Evolutionary conservation across 30 jellyfish, hydroid and myxozoan genomes (phyloP).

Genomic region (Chironex yamaguchii): DNA sequence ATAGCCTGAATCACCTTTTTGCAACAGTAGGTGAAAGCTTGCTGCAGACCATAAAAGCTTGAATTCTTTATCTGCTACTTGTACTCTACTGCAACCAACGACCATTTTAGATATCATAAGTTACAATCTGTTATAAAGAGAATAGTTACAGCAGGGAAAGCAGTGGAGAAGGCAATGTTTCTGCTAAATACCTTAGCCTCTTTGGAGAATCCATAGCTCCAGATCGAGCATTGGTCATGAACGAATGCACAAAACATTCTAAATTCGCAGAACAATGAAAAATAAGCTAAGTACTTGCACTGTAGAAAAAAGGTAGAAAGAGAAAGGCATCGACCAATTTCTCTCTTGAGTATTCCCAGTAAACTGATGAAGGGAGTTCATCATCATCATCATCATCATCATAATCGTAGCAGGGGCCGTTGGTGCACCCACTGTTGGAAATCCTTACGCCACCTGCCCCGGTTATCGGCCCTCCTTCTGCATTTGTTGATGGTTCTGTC

Average conservation of each 20-base stretch:
- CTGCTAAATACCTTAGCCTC: neutral
- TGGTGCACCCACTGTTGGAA: no score
- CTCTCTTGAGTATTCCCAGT: no score
- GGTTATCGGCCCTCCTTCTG: no score
- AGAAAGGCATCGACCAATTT: no score
- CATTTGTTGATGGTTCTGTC: no score
- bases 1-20: slow-evolving; percentile 25
- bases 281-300: slow-evolving; percentile 21
- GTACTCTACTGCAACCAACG: no score
- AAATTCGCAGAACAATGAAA: slow-evolving; percentile 45
- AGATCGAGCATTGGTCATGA: slow-evolving; percentile 17
- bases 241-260: slow-evolving; percentile 1
- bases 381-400: no score
- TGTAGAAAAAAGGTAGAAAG: slow-evolving; percentile 20
- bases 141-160: slow-evolving; percentile 44
- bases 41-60: slow-evolving; percentile 29
- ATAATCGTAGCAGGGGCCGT: no score
- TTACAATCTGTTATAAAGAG: no score
- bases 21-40: slow-evolving; percentile 51
- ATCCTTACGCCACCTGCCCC: no score
- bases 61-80: neutral
- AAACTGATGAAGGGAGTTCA: no score
- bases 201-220: slow-evolving; percentile 46
- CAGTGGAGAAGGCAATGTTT: slow-evolving; percentile 40
- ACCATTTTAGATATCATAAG: no score